These are phyloP conservation scores for Pristis pectinata DNA, from an alignment of 2,797 vertebrate genomes.

Conservation along the genomic window DNA sequence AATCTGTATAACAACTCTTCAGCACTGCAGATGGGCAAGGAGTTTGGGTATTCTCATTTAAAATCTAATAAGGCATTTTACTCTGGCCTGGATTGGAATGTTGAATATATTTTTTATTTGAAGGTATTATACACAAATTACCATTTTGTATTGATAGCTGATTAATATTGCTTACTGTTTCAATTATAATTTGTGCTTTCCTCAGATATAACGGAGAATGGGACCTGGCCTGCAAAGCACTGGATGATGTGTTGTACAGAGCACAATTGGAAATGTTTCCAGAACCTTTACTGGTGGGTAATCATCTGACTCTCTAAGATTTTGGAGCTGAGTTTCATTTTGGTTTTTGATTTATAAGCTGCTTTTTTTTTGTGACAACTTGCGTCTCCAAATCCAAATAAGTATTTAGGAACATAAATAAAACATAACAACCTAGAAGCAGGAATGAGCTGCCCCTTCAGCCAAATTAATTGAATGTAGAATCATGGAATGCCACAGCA, in stretches of 20 bases:
- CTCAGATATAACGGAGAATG: slow-evolving; percentile 92
- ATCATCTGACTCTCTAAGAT: not conserved
- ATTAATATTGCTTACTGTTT: not conserved
- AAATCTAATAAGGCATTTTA: not conserved
- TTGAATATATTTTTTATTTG: not conserved
- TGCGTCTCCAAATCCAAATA: no score
- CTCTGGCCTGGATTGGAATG: not conserved
- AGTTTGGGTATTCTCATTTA: not conserved
- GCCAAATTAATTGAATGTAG: no score
- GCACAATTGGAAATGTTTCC: slow-evolving; percentile 91
- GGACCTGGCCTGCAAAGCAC: slow-evolving; percentile 83
- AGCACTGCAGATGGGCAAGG: not conserved
- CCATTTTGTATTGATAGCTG: not conserved
- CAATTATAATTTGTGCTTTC: slow-evolving; percentile 35
- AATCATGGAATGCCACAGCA: no score
- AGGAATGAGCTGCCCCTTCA: no score
- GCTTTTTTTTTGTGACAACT: no score
- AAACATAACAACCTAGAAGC: no score
- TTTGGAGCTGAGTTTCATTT: not conserved
- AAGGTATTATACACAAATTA: not conserved
- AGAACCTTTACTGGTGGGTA: slow-evolving; percentile 90
- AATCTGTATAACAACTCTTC: not conserved
- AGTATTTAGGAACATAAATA: no score
- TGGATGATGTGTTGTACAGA: slow-evolving; percentile 91
- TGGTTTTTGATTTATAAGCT: no score